These are phyloP conservation scores for Hydrozoanthus tunicans DNA, from an alignment of 64 coral and sea anemone genomes.

Conservation along the genomic window DNA sequence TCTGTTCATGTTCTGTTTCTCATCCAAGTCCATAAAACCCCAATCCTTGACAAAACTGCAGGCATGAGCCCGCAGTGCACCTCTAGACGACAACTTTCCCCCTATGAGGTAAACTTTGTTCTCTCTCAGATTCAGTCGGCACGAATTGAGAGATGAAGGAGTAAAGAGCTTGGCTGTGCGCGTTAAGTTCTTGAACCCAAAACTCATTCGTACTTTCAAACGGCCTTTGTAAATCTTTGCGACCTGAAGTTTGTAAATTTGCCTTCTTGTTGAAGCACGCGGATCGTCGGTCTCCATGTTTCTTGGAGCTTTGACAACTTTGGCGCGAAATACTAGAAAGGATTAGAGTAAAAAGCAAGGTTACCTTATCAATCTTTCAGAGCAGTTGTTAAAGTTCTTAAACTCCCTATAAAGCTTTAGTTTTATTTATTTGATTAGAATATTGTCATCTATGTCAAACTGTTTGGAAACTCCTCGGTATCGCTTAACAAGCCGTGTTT, in stretches of 20 bases:
- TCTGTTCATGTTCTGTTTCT: not conserved
- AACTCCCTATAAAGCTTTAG: too few relatives aligned
- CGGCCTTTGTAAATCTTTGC: slow-evolving; percentile 18
- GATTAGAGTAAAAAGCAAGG: too few relatives aligned
- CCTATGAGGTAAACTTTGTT: not conserved
- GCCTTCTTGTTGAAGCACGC: not conserved
- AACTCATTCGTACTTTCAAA: not conserved
- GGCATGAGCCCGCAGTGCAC: not conserved
- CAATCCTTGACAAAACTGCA: slow-evolving; percentile 7
- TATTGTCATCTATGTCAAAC: too few relatives aligned
- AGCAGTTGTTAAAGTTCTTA: too few relatives aligned
- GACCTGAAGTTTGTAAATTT: slow-evolving; percentile 14
- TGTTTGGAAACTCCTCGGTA: too few relatives aligned
- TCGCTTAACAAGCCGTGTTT: too few relatives aligned
- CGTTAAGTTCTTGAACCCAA: not conserved
- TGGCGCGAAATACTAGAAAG: too few relatives aligned
- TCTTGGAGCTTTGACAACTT: too few relatives aligned
- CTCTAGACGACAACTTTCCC: not conserved
- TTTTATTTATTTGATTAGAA: too few relatives aligned
- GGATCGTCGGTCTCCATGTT: too few relatives aligned
- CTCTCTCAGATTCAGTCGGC: not conserved
- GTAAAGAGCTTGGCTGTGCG: not conserved
- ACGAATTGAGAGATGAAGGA: not conserved
- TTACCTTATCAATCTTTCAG: too few relatives aligned
- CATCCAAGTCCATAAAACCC: not conserved